These are phyloP conservation scores for Trypoxylon attenuatum DNA, from an alignment of 2,888 invertebrate species.

Conservation along the genomic window DNA sequence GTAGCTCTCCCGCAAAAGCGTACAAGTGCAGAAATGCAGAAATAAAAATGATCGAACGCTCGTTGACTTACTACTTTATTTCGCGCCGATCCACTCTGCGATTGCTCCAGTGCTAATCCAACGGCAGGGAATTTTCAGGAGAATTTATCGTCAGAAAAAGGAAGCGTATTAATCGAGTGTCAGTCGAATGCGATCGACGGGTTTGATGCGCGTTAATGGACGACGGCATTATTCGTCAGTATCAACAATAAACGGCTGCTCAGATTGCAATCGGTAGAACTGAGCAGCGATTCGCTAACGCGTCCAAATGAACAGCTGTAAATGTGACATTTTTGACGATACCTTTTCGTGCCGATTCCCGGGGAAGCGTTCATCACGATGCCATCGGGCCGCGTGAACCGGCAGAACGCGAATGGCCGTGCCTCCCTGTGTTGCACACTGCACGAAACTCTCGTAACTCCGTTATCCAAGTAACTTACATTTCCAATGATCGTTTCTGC, in stretches of 20 bases:
- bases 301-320: too few relatives aligned
- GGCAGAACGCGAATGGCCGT: conserved; percentile 41
- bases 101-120: too few relatives aligned
- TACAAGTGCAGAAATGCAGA: too few relatives aligned
- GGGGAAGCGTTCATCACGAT: conserved; percentile 47
- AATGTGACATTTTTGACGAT: not conserved
- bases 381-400: conserved; percentile 61
- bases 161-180: conserved; percentile 7
- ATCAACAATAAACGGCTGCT: not conserved
- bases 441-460: conserved; percentile 11
- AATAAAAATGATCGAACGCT: too few relatives aligned
- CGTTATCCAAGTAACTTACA: conserved; percentile 1
- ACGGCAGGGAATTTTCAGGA: too few relatives aligned
- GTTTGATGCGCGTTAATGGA: not conserved
- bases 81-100: too few relatives aligned
- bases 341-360: conserved; percentile 43
- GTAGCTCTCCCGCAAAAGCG: too few relatives aligned
- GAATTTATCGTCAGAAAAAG: not conserved
- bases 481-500: not conserved
- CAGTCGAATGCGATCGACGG: not conserved
- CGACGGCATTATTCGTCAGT: not conserved
- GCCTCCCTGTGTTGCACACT: not conserved
- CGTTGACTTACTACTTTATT: too few relatives aligned
- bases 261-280: too few relatives aligned
- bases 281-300: too few relatives aligned